Percentiles rank a stretch among this genome's conserved stretches.
Conservation (phyloP, 2,888 invertebrate genomes). For the Harpalus rubripes region DNA sequence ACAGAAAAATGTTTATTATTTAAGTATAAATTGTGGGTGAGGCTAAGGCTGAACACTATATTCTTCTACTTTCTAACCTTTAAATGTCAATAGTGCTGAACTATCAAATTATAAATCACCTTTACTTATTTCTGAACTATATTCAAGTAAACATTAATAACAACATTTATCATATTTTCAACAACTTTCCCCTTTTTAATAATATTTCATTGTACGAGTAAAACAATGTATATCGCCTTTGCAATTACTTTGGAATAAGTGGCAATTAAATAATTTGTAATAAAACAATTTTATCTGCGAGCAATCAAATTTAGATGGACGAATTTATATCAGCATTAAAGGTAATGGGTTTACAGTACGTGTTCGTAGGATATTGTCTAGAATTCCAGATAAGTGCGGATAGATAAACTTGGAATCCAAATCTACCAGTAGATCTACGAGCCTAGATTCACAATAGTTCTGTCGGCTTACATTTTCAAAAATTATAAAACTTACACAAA, state of each 20-base stretch:
- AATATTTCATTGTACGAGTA: too few species aligned
- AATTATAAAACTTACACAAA: too few species aligned
- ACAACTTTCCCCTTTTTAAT: too few species aligned
- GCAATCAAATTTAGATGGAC: slow-evolving; percentile 57
- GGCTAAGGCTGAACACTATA: too few species aligned
- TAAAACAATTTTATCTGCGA: slow-evolving; percentile 32
- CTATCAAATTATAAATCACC: background rate
- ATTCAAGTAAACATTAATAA: background rate
- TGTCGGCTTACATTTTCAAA: too few species aligned
- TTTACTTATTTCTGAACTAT: slow-evolving; percentile 15
- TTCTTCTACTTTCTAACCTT: too few species aligned
- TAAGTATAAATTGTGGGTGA: too few species aligned
- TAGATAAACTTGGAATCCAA: background rate
- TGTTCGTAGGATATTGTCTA: slow-evolving; percentile 7
- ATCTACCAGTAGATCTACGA: too few species aligned
- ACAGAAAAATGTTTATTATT: too few species aligned
- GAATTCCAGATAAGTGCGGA: slow-evolving; percentile 26
- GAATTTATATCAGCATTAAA: slow-evolving; percentile 62
- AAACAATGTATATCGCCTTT: background rate
- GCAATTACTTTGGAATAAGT: slow-evolving; percentile 11
- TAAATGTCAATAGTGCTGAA: background rate
- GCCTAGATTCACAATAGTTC: too few species aligned
- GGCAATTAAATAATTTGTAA: slow-evolving; percentile 63
- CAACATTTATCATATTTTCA: too few species aligned
- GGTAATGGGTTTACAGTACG: slow-evolving; percentile 36